A percentile compares a stretch with the other conserved stretches of the same genome.
Evolutionary conservation across 2,797 vertebrate species (phyloP).

Genomic region (Microctenopoma stevenorrisi): DNA sequence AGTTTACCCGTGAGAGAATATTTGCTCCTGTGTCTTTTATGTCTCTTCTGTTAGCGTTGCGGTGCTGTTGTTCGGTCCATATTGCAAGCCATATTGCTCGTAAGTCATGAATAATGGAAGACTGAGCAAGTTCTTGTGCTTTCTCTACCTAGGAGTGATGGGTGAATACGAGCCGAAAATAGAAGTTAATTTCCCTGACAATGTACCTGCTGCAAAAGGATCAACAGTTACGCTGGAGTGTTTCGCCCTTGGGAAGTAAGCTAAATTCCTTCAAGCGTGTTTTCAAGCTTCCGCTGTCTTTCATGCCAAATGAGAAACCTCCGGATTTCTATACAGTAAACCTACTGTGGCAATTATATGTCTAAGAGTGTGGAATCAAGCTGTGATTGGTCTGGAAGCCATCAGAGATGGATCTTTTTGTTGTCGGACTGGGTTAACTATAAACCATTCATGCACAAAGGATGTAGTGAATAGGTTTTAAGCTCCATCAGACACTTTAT

Average conservation of each 20-base stretch:
- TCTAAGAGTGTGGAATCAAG: conserved; percentile 44
- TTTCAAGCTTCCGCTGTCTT: conserved; percentile 68
- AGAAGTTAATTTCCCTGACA: conserved; percentile 97
- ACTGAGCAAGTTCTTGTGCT: conserved; percentile 64
- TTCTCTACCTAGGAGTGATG: conserved; percentile 89
- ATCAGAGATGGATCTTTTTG: conserved; percentile 31
- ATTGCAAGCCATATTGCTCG: conserved; percentile 65
- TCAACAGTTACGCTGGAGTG: conserved; percentile 94
- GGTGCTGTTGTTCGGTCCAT: conserved; percentile 58
- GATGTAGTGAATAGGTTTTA: conserved; percentile 33
- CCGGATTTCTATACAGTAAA: conserved; percentile 50
- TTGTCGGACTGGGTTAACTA: conserved; percentile 37
- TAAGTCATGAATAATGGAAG: conserved; percentile 78
- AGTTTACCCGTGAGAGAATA: conserved; percentile 69
- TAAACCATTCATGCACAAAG: conserved; percentile 41
- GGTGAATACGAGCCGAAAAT: conserved; percentile 99
- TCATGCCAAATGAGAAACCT: conserved; percentile 48
- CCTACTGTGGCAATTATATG: conserved; percentile 63
- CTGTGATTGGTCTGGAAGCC: conserved; percentile 47
- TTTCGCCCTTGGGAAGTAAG: conserved; percentile 98
- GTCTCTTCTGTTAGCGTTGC: conserved; percentile 65
- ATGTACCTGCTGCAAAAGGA: conserved; percentile 92
- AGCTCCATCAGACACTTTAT: conserved; percentile 45
- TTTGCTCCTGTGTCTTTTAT: conserved; percentile 69
- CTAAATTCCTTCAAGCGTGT: conserved; percentile 76